These are phyloP conservation scores for Taxidea taxus DNA, from an alignment of 2,113 vertebrate genomes.

Conservation along the genomic window DNA sequence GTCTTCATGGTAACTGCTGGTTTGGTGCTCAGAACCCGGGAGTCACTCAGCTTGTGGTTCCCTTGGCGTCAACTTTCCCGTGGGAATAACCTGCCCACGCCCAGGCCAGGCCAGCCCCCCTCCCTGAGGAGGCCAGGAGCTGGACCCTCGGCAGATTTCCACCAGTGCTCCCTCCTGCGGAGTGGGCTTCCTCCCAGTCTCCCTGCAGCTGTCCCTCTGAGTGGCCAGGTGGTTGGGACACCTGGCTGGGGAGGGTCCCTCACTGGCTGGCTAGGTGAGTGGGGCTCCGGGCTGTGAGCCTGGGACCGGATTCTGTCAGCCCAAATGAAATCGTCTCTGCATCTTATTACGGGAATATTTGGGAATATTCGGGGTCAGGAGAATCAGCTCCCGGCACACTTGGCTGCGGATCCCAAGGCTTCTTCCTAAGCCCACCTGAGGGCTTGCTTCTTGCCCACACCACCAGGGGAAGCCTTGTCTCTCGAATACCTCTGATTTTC, in stretches of 20 bases:
- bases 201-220: no score
- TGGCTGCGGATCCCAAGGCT: accelerated
- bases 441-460: not conserved
- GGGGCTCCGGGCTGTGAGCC: not conserved
- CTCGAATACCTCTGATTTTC: not conserved
- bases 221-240: not conserved
- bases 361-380: no score
- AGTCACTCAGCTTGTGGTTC: not conserved
- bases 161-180: not conserved
- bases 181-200: not conserved
- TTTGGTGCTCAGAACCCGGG: accelerated
- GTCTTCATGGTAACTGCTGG: accelerated
- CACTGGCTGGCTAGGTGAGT: accelerated
- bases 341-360: accelerated
- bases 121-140: not conserved
- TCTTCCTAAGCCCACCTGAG: no score
- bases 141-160: accelerated
- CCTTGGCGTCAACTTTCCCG: not conserved
- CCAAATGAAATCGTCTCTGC: not conserved
- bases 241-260: no score
- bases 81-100: accelerated
- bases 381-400: not conserved
- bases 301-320: no score
- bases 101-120: no score
- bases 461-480: not conserved